Percentiles rank a stretch among this genome's conserved stretches.
Conservation (phyloP, 2,888 invertebrate genomes). For the Arrhopalites spinosus region DNA sequence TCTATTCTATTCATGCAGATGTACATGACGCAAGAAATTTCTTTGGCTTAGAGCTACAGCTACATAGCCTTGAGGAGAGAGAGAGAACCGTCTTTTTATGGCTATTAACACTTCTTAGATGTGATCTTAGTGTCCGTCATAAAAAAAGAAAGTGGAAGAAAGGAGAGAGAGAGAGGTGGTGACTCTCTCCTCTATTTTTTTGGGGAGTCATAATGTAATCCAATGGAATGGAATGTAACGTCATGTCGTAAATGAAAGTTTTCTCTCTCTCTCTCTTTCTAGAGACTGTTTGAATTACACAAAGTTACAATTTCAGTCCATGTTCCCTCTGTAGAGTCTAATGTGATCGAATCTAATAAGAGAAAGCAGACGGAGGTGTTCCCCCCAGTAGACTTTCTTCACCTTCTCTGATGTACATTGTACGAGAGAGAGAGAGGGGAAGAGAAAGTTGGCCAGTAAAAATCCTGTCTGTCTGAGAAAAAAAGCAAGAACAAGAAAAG, state of each 20-base stretch:
- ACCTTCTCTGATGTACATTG: neutral
- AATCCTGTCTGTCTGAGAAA: neutral
- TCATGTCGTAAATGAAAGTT: conserved; percentile 22
- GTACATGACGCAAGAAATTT: neutral
- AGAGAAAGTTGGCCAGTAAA: neutral
- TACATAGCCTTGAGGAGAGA: neutral
- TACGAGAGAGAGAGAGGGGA: neutral
- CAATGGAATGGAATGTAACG: conserved; percentile 7
- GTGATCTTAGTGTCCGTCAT: conserved; percentile 33
- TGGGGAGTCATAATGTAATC: neutral
- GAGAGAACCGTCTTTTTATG: conserved; percentile 17
- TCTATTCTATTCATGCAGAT: neutral
- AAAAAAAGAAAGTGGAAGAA: conserved; percentile 18
- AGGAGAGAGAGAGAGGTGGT: no score
- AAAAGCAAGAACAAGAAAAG: no score
- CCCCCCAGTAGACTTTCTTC: neutral
- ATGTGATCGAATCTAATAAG: neutral
- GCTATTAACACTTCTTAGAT: conserved; percentile 30
- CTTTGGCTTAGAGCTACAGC: neutral
- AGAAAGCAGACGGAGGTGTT: neutral
- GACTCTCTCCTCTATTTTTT: no score
- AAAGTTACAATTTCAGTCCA: no score
- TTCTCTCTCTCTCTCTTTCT: neutral
- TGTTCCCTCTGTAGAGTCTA: no score
- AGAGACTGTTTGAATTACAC: neutral